Base-by-base conservation (phyloP, 2,888 invertebrate species). In the Habroteleia sp. region DNA sequence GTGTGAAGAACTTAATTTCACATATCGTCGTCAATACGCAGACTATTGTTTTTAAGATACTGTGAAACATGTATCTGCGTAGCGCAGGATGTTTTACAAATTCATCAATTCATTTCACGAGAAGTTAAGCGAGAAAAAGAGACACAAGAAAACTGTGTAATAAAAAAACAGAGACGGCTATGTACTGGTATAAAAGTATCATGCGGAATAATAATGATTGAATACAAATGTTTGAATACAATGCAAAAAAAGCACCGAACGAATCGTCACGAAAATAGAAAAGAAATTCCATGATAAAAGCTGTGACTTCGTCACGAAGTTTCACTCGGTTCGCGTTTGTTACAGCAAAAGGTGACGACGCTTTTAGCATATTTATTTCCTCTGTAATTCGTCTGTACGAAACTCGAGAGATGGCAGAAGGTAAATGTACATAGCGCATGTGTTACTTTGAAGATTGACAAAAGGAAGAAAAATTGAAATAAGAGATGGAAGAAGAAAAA, bases 191-290 rank as follows among this genome's bases (percentile, higher is more conserved):
- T 48, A 44, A 66, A 66, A 35, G 62, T 74, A 41, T 68, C 74
- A 68, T 62, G 66, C 52, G 17, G 73, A 73, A 73, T 73, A 73
- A 37, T 62, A 73, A 73, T 66, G 73, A 73, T 62, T 46, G 74
- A 74, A 74, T 54, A 68, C 74, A 62, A 73, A 74, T 68, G 73
- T 62, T 60, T 46, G 44, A 54, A 54, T 60, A 73, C 65, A 73
- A 60, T 65, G 62, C 46, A 63, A 66, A 72, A 68, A 77, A 58
- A 13, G 39, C 17, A 13, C 29, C 20, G 52, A 42, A n/a, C 48
- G 48, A 63, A 56, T 56, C 37, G 48, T 17, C 56, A 27, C 39
- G 41, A 65, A 52, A 73, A 60, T 44, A 58, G 63, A 52, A 48
- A 65, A 72, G 54, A 65, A 52, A 72, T 42, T 20, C 65, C 11